phyloP scores from a whole-genome alignment of 1,140 invertebrate species.

The Drosophila ogumai region DNA sequence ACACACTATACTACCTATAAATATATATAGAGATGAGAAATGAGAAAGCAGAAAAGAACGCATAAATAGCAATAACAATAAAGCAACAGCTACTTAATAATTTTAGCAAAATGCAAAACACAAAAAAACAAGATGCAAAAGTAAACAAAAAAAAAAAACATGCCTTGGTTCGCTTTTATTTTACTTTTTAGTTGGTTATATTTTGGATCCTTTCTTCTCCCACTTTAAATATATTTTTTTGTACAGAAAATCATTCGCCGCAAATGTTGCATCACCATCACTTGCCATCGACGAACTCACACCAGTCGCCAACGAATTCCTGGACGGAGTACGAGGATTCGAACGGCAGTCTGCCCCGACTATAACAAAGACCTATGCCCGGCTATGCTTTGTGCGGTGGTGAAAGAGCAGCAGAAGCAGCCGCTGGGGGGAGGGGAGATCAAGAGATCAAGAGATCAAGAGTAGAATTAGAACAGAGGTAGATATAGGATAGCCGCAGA shows the following conservation, averaged over 20 bases:
- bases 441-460: background rate
- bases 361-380: background rate
- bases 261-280: slow-evolving; percentile 28
- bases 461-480: background rate
- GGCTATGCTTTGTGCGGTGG: background rate
- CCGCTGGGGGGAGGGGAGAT: background rate
- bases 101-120: slow-evolving; percentile 78
- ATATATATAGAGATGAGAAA: slow-evolving; percentile 28
- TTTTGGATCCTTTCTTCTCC: background rate
- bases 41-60: slow-evolving; percentile 53
- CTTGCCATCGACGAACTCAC: slow-evolving; percentile 13
- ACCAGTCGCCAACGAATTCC: slow-evolving; percentile 11
- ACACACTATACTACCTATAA: slow-evolving; percentile 53
- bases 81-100: slow-evolving; percentile 83
- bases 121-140: slow-evolving; percentile 36
- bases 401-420: background rate
- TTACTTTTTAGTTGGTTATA: slow-evolving; percentile 21
- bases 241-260: slow-evolving; percentile 42
- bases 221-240: slow-evolving; percentile 18
- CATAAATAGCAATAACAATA: slow-evolving; percentile 74
- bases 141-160: slow-evolving; percentile 36
- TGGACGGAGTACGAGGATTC: slow-evolving; percentile 37
- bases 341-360: slow-evolving; percentile 23
- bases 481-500: background rate
- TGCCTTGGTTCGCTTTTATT: slow-evolving; percentile 49